These are phyloP conservation scores for Propithecus coquereli DNA, from an alignment of 2,113 vertebrate genomes.

Conservation along the genomic window DNA sequence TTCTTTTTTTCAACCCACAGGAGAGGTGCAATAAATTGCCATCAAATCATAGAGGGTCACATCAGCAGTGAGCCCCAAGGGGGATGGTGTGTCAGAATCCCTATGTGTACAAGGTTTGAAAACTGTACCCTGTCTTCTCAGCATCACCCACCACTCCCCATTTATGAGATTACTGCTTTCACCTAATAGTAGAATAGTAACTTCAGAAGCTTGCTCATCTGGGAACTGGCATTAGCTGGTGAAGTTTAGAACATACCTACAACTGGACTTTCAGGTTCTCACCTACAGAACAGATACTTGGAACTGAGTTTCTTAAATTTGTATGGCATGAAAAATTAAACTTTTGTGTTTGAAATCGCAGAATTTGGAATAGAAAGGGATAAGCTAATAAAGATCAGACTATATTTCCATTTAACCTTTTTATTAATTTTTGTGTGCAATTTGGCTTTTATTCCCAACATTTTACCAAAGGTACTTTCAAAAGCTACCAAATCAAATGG, in stretches of 20 bases:
- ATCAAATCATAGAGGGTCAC: not conserved
- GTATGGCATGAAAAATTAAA: not conserved
- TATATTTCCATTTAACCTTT: not conserved
- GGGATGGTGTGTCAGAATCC: not conserved
- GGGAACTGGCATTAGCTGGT: not conserved
- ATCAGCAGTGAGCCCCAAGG: not conserved
- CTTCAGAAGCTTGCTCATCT: not conserved
- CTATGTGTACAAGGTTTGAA: not conserved
- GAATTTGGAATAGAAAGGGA: slow-evolving; percentile 17
- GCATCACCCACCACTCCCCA: not conserved
- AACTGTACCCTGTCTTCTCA: not conserved
- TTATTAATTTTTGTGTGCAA: not conserved
- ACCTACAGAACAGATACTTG: not conserved
- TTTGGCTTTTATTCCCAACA: not conserved
- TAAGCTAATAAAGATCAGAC: not conserved
- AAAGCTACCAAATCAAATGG: not conserved
- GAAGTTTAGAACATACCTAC: not conserved
- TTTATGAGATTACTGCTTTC: not conserved
- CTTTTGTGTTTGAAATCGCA: not conserved
- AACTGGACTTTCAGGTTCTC: slow-evolving; percentile 19
- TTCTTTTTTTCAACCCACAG: not conserved
- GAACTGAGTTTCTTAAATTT: not conserved
- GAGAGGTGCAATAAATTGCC: not conserved
- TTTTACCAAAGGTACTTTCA: not conserved
- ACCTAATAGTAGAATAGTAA: not conserved